Base-by-base conservation (phyloP, 2,113 vertebrate species). In the Leuciscus idus region DNA sequence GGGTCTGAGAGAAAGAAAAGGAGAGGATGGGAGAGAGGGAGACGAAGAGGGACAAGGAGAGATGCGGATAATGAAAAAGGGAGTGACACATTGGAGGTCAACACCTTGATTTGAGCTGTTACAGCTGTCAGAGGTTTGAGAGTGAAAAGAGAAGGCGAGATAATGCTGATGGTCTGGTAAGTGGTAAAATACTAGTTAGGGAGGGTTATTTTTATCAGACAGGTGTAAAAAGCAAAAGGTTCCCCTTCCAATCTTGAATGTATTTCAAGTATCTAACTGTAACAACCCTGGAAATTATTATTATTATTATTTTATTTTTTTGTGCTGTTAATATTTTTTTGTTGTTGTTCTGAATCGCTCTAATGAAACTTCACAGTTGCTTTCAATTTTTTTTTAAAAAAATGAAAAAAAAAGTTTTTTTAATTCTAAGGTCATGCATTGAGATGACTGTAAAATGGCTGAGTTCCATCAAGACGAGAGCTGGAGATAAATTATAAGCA, bases 51-150 rank as follows among this genome's bases (percentile, higher is more conserved):
- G 66, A 59, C 85, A 81, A 87, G 87, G 86, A 86, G 85, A 75
- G 46, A 81, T 86, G 82, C 17, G 84, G 85, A 84, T 85, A 85
- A 83, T 33, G 52, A 85, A 77, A 74, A 59, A 21, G 74, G 62
- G 89, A 26, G 72, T 86, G 88, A 87, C 87, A 82, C 36, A 74
- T 73, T 68, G 81, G 90, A 92, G 94, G 93, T 94, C 93, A 93
- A 81, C 88, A 90, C 90, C 89, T 92, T 85, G 90, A 92, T 92
- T 93, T 90, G 91, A 92, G 93, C 88, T 91, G 93, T 94, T 94
- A 93, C 93, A 94, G 92, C 93, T 93, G 93, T 94, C 93, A 92
- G 87, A 89, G 90, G 88, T 74, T 87, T 43, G 83, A 74, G 87
- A 88, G 91, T 88, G 90, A 86, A 84, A 10, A 82, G 86, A 84